Evolutionary conservation across 2,113 vertebrate genomes (phyloP), one percentile per base, ranked within the genome.

Genomic region (Oceanites oceanicus): DNA sequence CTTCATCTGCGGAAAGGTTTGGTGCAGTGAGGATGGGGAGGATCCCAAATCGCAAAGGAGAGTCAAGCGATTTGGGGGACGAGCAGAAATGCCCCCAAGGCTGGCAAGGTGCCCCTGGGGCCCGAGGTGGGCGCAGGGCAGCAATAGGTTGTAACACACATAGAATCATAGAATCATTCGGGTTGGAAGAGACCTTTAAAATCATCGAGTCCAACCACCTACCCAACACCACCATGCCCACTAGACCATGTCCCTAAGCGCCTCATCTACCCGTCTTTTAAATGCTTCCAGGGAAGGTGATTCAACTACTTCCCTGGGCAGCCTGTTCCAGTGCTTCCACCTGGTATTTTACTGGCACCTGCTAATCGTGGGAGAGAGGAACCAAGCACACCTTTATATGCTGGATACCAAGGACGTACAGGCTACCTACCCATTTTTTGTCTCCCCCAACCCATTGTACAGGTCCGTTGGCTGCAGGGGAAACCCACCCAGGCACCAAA

Each of bases 351-450:
- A 17, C 18, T 9, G 17, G 11, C 13, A 2, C 34, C 73, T n/a
- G 34, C n/a, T 63, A 0, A 19, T 3, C 18, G 1, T 0, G 12
- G 53, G 14, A 56, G 18, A 15, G 0, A 7, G 30, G n/a, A 79
- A 17, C 67, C 7, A 18, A 19, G 23, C 20, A 3, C 34, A 18
- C 30, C 36, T 42, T 14, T 6, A 2, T 1, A 1, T 1, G 25
- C 49, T 8, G 30, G 6, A 8, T 2, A 18, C 59, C 50, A 7
- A 7, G 36, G 27, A 42, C 36, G 4, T 2, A 9, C 52, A 52
- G 49, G 9, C 10, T 22, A 11, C 1, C 47, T 6, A 7, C 44
- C 2, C 3, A 0, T 0, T 2, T 6, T 26, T 62, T 30, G 17
- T 2, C 29, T n/a, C 17, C 32, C 7, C 15, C 13, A 15, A 0